These are phyloP conservation scores for Drosophila neotestacea DNA, from an alignment of 2,888 invertebrate genomes.

Conservation along the genomic window DNA sequence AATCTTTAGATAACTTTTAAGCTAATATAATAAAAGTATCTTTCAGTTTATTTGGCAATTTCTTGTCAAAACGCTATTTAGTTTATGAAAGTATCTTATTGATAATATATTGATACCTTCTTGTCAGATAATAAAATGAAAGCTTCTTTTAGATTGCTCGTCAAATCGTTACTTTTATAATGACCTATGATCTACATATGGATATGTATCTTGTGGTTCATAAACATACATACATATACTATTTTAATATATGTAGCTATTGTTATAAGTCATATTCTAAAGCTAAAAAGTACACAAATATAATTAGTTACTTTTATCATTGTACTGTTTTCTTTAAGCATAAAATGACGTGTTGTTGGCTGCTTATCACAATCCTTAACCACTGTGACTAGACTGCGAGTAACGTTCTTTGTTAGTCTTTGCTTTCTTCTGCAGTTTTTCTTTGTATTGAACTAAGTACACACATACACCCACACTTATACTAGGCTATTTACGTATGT, in stretches of 20 bases:
- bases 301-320: no score
- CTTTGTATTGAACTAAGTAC: slow-evolving; percentile 10
- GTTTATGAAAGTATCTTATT: no score
- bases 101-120: no score
- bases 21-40: background rate
- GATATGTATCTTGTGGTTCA: background rate
- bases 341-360: background rate
- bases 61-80: no score
- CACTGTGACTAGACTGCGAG: slow-evolving; percentile 12
- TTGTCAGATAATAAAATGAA: no score
- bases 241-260: no score
- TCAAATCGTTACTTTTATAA: no score
- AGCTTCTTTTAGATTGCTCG: background rate
- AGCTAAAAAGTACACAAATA: no score
- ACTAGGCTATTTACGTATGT: background rate
- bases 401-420: slow-evolving; percentile 8
- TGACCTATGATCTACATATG: background rate
- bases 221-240: no score
- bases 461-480: slow-evolving; percentile 12
- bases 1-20: no score
- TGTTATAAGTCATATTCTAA: no score
- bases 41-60: background rate
- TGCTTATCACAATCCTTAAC: slow-evolving; percentile 11
- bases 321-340: background rate
- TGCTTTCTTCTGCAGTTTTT: slow-evolving; percentile 20